Conservation (phyloP, 2,888 invertebrate species). For the Tachina lurida region DNA sequence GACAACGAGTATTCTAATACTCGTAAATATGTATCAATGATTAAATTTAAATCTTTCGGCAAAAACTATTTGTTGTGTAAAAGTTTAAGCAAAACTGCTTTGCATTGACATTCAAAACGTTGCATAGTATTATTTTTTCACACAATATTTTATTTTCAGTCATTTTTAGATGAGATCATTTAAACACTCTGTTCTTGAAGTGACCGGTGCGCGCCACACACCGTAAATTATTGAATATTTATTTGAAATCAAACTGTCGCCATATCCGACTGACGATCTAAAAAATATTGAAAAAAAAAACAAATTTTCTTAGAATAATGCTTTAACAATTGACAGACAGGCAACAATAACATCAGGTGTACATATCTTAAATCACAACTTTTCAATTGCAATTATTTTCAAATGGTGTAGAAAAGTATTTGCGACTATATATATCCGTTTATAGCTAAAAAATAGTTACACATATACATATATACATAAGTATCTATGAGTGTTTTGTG, state of each 20-base stretch:
- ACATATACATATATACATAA: neutral
- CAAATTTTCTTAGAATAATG: neutral
- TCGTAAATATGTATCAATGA: neutral
- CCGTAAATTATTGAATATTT: conserved; percentile 29
- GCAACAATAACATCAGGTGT: conserved; percentile 25
- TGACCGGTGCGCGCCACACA: conserved; percentile 34
- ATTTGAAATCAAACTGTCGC: conserved; percentile 49
- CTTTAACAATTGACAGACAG: neutral
- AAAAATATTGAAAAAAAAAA: neutral
- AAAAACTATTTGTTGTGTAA: conserved; percentile 10
- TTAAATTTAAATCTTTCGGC: conserved; percentile 1
- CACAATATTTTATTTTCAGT: conserved; percentile 39
- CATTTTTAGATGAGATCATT: conserved; percentile 63
- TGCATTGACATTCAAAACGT: conserved; percentile 22
- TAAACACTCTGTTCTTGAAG: conserved; percentile 41
- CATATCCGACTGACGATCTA: conserved; percentile 29
- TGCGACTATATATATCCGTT: conserved; percentile 13
- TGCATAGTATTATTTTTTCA: conserved; percentile 16
- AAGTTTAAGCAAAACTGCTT: conserved; percentile 4
- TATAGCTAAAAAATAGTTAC: neutral
- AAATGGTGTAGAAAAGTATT: conserved; percentile 31
- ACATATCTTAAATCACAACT: conserved; percentile 3
- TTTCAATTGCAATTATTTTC: conserved; percentile 30
- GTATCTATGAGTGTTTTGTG: neutral
- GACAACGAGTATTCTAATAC: neutral